These are phyloP conservation scores for Oenanthe melanoleuca DNA, from an alignment of 2,113 vertebrate genomes.

Conservation along the genomic window DNA sequence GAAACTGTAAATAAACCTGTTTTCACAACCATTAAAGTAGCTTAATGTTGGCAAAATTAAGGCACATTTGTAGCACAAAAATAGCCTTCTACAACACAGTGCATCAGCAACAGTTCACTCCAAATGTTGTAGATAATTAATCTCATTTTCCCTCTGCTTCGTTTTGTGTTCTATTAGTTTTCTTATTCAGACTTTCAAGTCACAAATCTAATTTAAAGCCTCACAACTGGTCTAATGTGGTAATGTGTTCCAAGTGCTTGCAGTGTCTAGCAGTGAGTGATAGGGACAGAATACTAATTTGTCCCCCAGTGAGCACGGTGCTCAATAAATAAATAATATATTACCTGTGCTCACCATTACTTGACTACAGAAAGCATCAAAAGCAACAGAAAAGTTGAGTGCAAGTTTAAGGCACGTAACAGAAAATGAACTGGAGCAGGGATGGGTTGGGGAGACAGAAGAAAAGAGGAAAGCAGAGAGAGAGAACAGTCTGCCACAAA, in stretches of 20 bases:
- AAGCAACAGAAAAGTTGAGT: conserved; percentile 62
- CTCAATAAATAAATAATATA: conserved; percentile 77
- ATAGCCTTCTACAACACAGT: conserved; percentile 43
- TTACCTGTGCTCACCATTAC: conserved; percentile 47
- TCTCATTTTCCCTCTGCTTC: conserved; percentile 75
- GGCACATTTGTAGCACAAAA: conserved; percentile 43
- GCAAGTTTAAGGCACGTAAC: conserved; percentile 16
- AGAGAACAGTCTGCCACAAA: background rate
- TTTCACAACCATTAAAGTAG: conserved; percentile 24
- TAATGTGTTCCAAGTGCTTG: conserved; percentile 74
- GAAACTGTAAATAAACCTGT: conserved; percentile 39
- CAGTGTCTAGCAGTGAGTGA: conserved; percentile 63
- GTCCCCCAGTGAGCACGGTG: conserved; percentile 33
- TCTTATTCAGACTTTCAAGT: conserved; percentile 83
- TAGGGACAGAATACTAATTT: conserved; percentile 75
- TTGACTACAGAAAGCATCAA: conserved; percentile 69
- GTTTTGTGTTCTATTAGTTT: conserved; percentile 81
- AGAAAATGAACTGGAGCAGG: conserved; percentile 45
- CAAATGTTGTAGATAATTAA: conserved; percentile 80
- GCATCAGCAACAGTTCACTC: conserved; percentile 60
- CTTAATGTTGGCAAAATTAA: conserved; percentile 31
- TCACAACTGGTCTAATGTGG: conserved; percentile 77
- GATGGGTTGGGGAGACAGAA: background rate
- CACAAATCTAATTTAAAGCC: conserved; percentile 84
- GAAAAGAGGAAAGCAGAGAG: background rate